A percentile compares a stretch with the other conserved stretches of the same genome.
These are phyloP conservation scores for Pelmatolapia mariae DNA, from an alignment of 2,113 vertebrate genomes.

Conservation along the genomic window DNA sequence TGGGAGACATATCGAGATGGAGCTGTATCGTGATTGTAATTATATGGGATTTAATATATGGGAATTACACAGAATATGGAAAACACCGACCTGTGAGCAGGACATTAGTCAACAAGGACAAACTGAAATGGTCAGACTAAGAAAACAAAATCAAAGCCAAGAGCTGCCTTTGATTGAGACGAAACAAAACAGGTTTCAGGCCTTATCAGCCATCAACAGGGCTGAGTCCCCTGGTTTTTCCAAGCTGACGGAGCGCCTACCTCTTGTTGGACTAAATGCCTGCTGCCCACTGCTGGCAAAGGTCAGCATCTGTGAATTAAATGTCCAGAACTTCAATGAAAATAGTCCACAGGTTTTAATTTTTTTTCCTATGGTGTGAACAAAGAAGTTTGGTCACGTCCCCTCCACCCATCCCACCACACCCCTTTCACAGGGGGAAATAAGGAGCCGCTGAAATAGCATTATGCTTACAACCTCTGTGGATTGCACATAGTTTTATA, in stretches of 20 bases:
- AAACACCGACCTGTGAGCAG: not conserved
- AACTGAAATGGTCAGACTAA: not conserved
- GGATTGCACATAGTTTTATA: not conserved
- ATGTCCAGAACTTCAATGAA: not conserved
- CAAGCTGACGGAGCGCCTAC: not conserved
- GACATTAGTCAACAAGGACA: not conserved
- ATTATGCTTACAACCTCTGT: not conserved
- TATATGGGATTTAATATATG: not conserved
- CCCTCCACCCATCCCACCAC: constrained; percentile 35
- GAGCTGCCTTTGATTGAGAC: not conserved
- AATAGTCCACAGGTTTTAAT: constrained; percentile 3
- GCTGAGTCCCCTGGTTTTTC: not conserved
- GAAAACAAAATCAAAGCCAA: not conserved
- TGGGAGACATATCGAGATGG: not conserved
- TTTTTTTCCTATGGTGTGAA: constrained; percentile 17
- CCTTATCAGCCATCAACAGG: not conserved
- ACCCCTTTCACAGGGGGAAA: constrained; percentile 2
- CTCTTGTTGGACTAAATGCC: not conserved
- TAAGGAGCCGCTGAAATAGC: not conserved
- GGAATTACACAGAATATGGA: not conserved
- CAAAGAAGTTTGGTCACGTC: constrained; percentile 35
- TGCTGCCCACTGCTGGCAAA: not conserved
- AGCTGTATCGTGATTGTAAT: not conserved
- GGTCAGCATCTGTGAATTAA: not conserved
- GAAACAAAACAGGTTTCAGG: not conserved